Evolutionary conservation across 2,113 vertebrate genomes (phyloP), one percentile per base, ranked within the genome.

Genomic region (Gopherus flavomarginatus): DNA sequence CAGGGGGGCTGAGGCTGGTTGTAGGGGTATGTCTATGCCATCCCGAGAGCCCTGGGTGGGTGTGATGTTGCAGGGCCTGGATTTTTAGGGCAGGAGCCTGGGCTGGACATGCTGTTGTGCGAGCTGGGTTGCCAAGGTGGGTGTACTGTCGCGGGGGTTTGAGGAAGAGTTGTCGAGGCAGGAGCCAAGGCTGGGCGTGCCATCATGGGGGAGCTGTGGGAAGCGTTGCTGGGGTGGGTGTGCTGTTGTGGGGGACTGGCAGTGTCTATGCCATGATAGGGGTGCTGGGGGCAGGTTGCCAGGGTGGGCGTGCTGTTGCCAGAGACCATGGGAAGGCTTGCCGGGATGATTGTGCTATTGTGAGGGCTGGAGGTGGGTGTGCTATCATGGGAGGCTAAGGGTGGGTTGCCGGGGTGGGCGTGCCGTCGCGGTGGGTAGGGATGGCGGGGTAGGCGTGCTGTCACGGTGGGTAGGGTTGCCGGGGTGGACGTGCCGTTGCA

Each of bases 401-500:
- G 44, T 77, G 26, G 17, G n/a, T 12, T 59, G 5, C 44, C 11
- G 29, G 44, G 50, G 65, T 14, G 69, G 24, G 22, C 8, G 54
- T 56, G 54, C 53, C 8, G 4, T 54, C 2, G 53, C 17, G 52
- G 44, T 44, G 44, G 44, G 44, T 44, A 44, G 44, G 44, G 44
- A 5, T 44, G 44, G 5, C 44, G 6, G 53, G 19, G 53, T 3
- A 31, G 31, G 16, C 5, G 35, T 44, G 44, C 44, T 5, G 5
- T 44, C 44, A 14, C 2, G 35, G 17, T 69, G 7, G 35, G 44
- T 19, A 78, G 27, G 21, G 29, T 22, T 57, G 17, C 26, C 3
- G 12, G 29, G 59, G 59, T 29, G 29, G 59, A 7, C 21, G 3
- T 56, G 22, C 54, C 1, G 1, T 54, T 3, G 3, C 3, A n/a